Evolutionary conservation across 1,140 invertebrate genomes (phyloP), one percentile per base, ranked within the genome.

Genomic region (Diabrotica virgifera): DNA sequence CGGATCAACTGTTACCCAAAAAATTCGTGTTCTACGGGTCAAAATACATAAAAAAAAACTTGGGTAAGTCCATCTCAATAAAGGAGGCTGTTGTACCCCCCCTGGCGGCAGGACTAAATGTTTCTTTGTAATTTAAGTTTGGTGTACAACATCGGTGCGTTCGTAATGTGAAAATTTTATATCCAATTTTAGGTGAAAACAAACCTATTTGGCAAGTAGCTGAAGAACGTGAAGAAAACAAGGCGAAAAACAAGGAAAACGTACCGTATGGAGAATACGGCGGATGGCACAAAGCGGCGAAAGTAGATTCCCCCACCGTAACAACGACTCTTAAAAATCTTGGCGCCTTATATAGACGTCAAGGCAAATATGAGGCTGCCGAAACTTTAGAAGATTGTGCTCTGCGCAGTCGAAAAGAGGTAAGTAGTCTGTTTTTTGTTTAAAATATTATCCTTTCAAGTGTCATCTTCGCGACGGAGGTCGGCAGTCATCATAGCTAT

Each of bases 201-300:
- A 99, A 99, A 83, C 95, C 97, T 6, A 99, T 99, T 77, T 99
- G 97, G 97, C 96, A 99, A 86, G 94, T 99, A 70, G 97, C 97
- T 5, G 97, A 99, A 80, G 97, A 99, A 76, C 84, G 96, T 24
- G 96, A 97, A 80, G 94, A 96, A 76, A 95, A 95, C 78, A 96
- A 96, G 80, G 91, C 91, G 71, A 88, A 93, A 76, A 93, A 94
- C 77, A 91, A 93, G 75, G 95, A 96, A 73, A 93, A 93, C 72
- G 90, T 89, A 14, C 92, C 94, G 0, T 96, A 95, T 72, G 92
- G 92, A 6, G 96, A 98, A 76, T 97, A 97, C 76, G 95, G 95
- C 14, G 94, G 94, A 4, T 98, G 96, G 96, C 95, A 98, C 75
- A 98, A 98, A 82, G 94, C 96, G 38, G 94, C 95, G n/a, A 98